phyloP scores from a whole-genome alignment of 2,113 vertebrate species.

The Paradisaea rubra region DNA sequence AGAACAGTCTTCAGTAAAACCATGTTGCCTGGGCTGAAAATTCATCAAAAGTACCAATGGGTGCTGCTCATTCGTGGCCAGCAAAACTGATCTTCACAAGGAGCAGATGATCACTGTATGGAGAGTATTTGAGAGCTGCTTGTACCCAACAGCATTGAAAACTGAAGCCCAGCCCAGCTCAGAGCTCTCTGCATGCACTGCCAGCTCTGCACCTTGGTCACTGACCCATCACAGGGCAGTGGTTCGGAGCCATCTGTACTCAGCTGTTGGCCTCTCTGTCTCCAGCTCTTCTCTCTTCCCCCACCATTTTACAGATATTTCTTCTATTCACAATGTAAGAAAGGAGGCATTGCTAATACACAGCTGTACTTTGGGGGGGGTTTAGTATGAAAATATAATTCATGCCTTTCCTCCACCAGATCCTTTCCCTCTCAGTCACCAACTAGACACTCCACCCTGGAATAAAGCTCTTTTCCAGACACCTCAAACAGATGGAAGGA shows the following conservation, averaged over 20 bases:
- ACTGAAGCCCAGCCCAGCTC: not conserved
- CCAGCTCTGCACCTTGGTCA: not conserved
- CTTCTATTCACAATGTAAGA: not conserved
- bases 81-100: not conserved
- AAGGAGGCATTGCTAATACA: not conserved
- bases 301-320: not conserved
- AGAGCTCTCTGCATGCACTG: not conserved
- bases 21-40: not conserved
- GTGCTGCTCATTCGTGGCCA: rapidly evolving
- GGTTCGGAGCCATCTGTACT: not conserved
- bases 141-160: not conserved
- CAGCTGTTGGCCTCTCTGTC: not conserved
- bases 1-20: not conserved
- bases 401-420: not conserved
- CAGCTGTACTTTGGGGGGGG: not conserved
- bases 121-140: not conserved
- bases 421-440: not conserved
- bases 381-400: not conserved
- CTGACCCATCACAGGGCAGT: not conserved
- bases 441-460: not conserved
- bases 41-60: not conserved
- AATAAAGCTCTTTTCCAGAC: not conserved
- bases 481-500: not conserved
- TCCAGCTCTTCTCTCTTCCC: not conserved
- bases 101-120: not conserved